Percentiles rank a stretch among this genome's conserved stretches.
phyloP scores from a whole-genome alignment of 2,888 invertebrate genomes.

The Xestia ashworthii region DNA sequence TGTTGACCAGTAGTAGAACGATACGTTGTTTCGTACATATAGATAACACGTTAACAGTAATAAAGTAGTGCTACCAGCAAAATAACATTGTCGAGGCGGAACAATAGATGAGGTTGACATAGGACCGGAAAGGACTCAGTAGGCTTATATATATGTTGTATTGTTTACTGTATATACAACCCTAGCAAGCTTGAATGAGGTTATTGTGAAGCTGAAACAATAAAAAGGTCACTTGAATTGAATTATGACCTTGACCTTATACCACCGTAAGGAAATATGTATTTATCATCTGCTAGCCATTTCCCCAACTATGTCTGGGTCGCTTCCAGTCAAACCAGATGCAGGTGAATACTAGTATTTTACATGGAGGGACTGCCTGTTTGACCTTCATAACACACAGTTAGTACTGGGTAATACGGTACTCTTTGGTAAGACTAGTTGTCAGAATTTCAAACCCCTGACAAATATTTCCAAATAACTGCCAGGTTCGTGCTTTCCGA shows the following conservation, averaged over 20 bases:
- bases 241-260: conserved; percentile 18
- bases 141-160: conserved; percentile 17
- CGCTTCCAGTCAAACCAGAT: neutral
- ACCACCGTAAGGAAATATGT: neutral
- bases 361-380: too few relatives aligned
- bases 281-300: neutral
- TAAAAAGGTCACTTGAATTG: conserved; percentile 8
- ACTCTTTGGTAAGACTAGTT: neutral
- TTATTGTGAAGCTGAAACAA: conserved; percentile 20
- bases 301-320: neutral
- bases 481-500: neutral
- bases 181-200: neutral
- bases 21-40: neutral
- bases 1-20: neutral
- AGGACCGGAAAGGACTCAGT: conserved; percentile 45
- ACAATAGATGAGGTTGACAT: conserved; percentile 49
- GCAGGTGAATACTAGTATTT: too few relatives aligned
- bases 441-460: neutral
- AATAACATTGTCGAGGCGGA: conserved; percentile 35
- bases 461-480: neutral
- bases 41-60: conserved; percentile 4
- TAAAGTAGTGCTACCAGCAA: conserved; percentile 25
- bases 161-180: neutral
- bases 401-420: neutral
- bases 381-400: neutral